phyloP scores from a whole-genome alignment of 2,113 vertebrate genomes.

The Pituophis catenifer region DNA sequence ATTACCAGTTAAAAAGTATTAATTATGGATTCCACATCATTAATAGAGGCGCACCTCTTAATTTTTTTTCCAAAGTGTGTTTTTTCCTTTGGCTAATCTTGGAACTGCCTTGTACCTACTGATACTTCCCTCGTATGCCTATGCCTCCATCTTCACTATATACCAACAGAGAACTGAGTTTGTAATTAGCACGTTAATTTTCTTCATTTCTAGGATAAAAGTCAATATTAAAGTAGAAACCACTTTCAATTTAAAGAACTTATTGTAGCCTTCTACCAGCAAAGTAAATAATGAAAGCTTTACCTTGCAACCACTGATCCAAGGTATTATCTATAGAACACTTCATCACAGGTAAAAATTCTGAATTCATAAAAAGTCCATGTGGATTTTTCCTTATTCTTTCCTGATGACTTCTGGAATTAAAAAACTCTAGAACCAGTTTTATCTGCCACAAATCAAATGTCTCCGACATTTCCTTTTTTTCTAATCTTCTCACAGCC shows the following conservation, averaged over 20 bases:
- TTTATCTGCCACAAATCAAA: slow-evolving; percentile 94
- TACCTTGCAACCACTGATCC: slow-evolving; percentile 90
- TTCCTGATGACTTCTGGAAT: slow-evolving; percentile 79
- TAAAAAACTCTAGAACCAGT: slow-evolving; percentile 89
- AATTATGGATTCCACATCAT: background rate
- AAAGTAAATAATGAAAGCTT: background rate
- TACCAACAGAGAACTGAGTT: background rate
- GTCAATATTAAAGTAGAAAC: background rate
- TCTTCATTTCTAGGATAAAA: background rate
- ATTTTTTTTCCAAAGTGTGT: background rate
- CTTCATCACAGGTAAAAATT: slow-evolving; percentile 93
- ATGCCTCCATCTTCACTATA: background rate
- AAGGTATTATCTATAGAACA: slow-evolving; percentile 83
- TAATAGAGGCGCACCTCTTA: background rate
- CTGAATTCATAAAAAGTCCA: slow-evolving; percentile 85
- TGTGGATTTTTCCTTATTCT: slow-evolving; percentile 66
- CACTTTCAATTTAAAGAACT: background rate
- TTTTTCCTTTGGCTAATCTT: background rate
- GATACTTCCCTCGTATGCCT: background rate
- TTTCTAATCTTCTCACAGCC: slow-evolving; percentile 77
- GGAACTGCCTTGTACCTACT: background rate
- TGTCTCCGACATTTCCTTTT: slow-evolving; percentile 79
- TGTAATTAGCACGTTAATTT: background rate
- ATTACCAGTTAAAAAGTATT: background rate
- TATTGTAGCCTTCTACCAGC: background rate